Evolutionary conservation across 2,888 invertebrate genomes (phyloP), one percentile per base, ranked within the genome.

Genomic region (Tetragonisca angustula): DNA sequence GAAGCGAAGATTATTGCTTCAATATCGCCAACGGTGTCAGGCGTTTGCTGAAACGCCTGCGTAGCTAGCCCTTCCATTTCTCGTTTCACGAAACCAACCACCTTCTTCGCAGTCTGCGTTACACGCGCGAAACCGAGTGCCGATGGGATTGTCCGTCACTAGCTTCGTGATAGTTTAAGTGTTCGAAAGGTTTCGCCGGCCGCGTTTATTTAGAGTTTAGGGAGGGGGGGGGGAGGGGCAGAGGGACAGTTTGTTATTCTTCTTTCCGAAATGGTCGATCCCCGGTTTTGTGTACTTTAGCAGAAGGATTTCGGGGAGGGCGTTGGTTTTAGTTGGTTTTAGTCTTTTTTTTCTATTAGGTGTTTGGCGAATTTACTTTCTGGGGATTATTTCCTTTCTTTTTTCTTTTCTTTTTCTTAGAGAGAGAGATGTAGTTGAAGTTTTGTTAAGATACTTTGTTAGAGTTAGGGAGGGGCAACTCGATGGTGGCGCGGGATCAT

Each of bases 1-100:
- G 82, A 83, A 89, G 88, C 87, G 90, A 91, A 91, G 93, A 93
- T 94, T 93, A 94, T 93, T 94, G 93, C 93, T 92, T 93, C 93
- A 91, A 94, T 94, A 94, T 94, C 93, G 92, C 92, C 72, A 86
- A 43, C 90, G 91, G 92, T 92, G 92, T 91, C 91, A 91, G 91
- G 87, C 91, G 91, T 90, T 32, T 91, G 91, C 88, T 88, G 91
- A 88, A 91, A 89, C 90, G 91, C 90, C 88, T 90, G 84, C 87
- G 90, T 90, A 88, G 86, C 83, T 9, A 9, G 43, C 43, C 43
- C 84, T 74, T 77, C 59, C 61, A 76, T 71, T 27, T n/a, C 61
- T 54, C 71, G 68, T 21, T 27, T 54, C 32, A 49, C 65, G 2
- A 15, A 15, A 43, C 2, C 43, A 43, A 11, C 43, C 54, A 36